Conservation (phyloP, 2,113 vertebrate species). For the Hiodon alosoides region DNA sequence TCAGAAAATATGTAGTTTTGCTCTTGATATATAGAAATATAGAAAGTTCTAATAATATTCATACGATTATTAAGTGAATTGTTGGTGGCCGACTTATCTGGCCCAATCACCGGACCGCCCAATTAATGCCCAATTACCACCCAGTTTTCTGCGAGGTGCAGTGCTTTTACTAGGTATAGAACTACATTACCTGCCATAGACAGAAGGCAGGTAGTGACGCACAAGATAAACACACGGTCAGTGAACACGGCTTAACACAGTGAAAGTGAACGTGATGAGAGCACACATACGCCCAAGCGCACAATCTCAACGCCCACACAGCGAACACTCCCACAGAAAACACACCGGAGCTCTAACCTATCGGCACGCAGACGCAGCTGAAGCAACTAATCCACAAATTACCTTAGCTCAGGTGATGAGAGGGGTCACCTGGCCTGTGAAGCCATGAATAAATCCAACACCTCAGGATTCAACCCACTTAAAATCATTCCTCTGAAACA, state of each 20-base stretch:
- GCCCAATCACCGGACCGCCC: too few relatives aligned
- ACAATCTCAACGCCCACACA: conserved; percentile 11
- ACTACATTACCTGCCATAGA: conserved; percentile 1
- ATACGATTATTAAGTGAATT: too few relatives aligned
- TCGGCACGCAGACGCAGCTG: conserved; percentile 44
- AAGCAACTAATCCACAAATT: conserved; percentile 32
- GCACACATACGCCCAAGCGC: conserved; percentile 7
- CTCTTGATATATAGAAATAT: too few relatives aligned
- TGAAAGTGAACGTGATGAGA: not conserved
- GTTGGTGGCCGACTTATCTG: too few relatives aligned
- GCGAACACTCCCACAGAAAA: conserved; percentile 26
- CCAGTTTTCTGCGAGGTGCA: not conserved
- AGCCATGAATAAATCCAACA: conserved; percentile 23
- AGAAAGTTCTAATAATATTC: too few relatives aligned
- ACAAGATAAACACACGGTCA: not conserved
- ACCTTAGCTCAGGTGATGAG: conserved; percentile 22
- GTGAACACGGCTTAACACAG: not conserved
- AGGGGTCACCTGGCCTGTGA: conserved; percentile 11
- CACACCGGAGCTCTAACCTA: conserved; percentile 24
- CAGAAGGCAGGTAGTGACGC: not conserved
- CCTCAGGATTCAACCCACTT: not conserved
- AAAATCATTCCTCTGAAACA: conserved; percentile 3
- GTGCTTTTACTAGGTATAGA: not conserved
- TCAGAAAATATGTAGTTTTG: too few relatives aligned
- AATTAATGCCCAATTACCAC: not conserved